Percentiles rank a stretch among this genome's conserved stretches.
These are phyloP conservation scores for Drosophila pseudoananassae DNA, from an alignment of 1,140 invertebrate species.

Conservation along the genomic window DNA sequence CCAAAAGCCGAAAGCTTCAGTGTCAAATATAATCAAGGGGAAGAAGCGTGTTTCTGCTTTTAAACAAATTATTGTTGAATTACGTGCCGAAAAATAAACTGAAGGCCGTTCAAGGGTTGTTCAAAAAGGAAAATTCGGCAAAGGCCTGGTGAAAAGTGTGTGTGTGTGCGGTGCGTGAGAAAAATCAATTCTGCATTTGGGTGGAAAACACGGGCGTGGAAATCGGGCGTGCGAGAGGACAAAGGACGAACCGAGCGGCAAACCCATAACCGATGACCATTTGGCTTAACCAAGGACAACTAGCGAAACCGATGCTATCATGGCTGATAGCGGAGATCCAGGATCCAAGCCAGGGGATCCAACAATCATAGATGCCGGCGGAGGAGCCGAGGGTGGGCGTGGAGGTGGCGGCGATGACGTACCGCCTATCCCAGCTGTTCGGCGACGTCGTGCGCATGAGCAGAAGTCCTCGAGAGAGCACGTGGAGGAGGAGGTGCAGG, in stretches of 20 bases:
- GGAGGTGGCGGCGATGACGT: slow-evolving; percentile 42
- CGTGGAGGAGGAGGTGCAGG: slow-evolving; percentile 30
- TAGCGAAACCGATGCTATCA: slow-evolving; percentile 75
- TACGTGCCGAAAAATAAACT: slow-evolving; percentile 38
- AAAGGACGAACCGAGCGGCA: slow-evolving; percentile 25
- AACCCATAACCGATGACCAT: slow-evolving; percentile 64
- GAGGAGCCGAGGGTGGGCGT: slow-evolving; percentile 7
- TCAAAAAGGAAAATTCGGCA: slow-evolving; percentile 50
- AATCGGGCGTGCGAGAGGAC: slow-evolving; percentile 17
- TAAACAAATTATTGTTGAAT: slow-evolving; percentile 65
- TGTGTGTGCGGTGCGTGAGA: slow-evolving; percentile 72
- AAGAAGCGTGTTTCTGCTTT: slow-evolving; percentile 51
- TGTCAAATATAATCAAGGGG: slow-evolving; percentile 32
- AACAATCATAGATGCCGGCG: slow-evolving; percentile 58
- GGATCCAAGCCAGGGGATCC: slow-evolving; percentile 75
- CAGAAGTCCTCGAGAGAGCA: slow-evolving; percentile 42
- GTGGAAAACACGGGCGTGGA: slow-evolving; percentile 23
- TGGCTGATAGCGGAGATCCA: slow-evolving; percentile 78
- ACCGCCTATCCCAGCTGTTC: slow-evolving; percentile 77
- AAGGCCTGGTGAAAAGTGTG: slow-evolving; percentile 43
- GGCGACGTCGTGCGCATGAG: slow-evolving; percentile 71
- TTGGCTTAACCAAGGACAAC: slow-evolving; percentile 47
- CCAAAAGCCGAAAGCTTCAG: slow-evolving; percentile 30
- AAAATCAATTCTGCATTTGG: slow-evolving; percentile 78
- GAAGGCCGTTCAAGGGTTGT: slow-evolving; percentile 69